phyloP scores from a whole-genome alignment of 2,113 vertebrate genomes.

The Harpagus bidentatus region DNA sequence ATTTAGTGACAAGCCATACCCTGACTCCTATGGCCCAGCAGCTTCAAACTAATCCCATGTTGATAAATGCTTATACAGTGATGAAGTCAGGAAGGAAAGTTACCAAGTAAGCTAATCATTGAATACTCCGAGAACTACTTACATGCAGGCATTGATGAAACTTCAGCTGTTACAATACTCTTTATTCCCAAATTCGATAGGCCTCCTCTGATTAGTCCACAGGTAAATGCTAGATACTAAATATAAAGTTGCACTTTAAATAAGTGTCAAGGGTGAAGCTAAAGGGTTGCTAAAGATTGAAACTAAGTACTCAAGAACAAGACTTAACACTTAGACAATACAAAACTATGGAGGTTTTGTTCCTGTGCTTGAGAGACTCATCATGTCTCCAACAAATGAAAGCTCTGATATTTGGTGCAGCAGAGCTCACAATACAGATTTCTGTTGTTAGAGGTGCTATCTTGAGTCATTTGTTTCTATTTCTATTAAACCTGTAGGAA shows the following conservation, averaged over 20 bases:
- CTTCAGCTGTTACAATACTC: slow-evolving; percentile 96
- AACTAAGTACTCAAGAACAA: background rate
- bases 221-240: slow-evolving; percentile 94
- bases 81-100: background rate
- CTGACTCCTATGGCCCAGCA: background rate
- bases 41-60: background rate
- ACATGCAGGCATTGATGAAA: slow-evolving; percentile 95
- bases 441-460: background rate
- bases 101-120: background rate
- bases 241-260: background rate
- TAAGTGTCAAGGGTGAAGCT: background rate
- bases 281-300: background rate
- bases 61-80: background rate
- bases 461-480: background rate
- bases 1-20: background rate
- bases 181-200: slow-evolving; percentile 91
- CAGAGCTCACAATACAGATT: background rate
- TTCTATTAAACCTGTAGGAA: background rate
- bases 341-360: background rate
- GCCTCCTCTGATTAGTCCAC: slow-evolving; percentile 92
- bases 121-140: slow-evolving; percentile 48
- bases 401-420: background rate
- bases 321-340: background rate
- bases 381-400: background rate
- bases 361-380: background rate